Evolutionary conservation across 2,797 vertebrate genomes (phyloP).

Genomic region (Epinephelus malabaricus): DNA sequence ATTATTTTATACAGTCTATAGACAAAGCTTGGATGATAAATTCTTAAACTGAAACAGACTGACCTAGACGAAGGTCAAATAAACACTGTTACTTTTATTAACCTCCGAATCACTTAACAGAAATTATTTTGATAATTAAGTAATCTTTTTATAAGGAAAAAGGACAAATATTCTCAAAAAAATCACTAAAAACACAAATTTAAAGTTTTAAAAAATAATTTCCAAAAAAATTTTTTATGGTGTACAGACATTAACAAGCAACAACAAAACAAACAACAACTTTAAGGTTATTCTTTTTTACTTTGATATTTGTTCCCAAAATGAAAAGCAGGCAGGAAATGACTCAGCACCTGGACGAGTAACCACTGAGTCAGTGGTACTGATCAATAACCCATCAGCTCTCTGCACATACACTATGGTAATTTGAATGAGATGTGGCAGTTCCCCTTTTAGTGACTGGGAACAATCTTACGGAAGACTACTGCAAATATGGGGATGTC

Average conservation of each 20-base stretch:
- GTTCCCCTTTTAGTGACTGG: not conserved
- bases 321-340: not conserved
- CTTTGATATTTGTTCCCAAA: not conserved
- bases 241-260: not conserved
- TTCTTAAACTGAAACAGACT: not conserved
- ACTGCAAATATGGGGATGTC: not conserved
- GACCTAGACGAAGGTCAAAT: not conserved
- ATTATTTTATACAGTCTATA: too few species aligned
- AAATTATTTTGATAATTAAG: too few species aligned
- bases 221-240: too few species aligned
- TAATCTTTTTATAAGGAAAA: too few species aligned
- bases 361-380: not conserved
- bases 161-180: not conserved
- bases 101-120: not conserved
- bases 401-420: too few species aligned
- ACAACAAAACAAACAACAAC: not conserved
- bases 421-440: not conserved
- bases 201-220: not conserved
- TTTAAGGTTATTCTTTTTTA: not conserved
- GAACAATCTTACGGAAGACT: not conserved
- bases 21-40: too few species aligned
- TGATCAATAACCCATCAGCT: slow-evolving; percentile 24
- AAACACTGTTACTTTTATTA: not conserved
- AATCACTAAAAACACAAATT: not conserved
- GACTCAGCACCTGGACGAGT: not conserved